Base-by-base conservation (phyloP, 2,888 invertebrate genomes). In the Gastracanthus pulcherrimus region DNA sequence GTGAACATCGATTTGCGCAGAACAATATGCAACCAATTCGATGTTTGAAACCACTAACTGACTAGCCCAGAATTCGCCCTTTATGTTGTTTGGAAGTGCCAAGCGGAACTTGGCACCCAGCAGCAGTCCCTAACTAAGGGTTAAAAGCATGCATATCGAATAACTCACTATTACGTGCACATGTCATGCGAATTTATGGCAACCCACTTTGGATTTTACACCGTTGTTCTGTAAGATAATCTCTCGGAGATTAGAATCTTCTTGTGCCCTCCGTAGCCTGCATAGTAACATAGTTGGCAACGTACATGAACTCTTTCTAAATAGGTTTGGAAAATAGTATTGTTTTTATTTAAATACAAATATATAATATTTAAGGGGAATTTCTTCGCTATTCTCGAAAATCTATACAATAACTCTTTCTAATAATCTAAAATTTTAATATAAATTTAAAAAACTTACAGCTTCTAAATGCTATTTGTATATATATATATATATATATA, bases 101-200 rank as follows among this genome's bases (percentile, higher is more conserved):
- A 55, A 55, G 26, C 55, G 11, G 55, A 55, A 55, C 26, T 55
- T 55, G 55, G 55, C 55, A 55, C 26, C 55, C 23, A 55, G 55
- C n/a, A 11, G 9, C 23, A 64, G 64, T 38, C 13, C 13, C 19
- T 19, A 31, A 69, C 31, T 69, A 69, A 69, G 36, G 31, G 48
- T 69, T 51, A 31, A 51, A 51, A 69, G 48, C 69, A 55, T 55
- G 55, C 55, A 55, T 23, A 55, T 55, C 23, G 16, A 69, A 69
- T 69, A 48, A 69, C n/a, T 48, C 26, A 69, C 29, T 29, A 19
- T 51, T 51, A 69, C 69, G 48, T 31, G 23, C 69, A 23, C n/a
- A n/a, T 48, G 69, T 34, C 69, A 31, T 23, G 16, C 48, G 48
- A 69, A 69, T 69, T 69, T 69, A 69, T 69, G 69, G 69, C 31